Evolutionary conservation across 2,113 vertebrate genomes (phyloP), one percentile per base, ranked within the genome.

Genomic region (Oophaga pumilio): DNA sequence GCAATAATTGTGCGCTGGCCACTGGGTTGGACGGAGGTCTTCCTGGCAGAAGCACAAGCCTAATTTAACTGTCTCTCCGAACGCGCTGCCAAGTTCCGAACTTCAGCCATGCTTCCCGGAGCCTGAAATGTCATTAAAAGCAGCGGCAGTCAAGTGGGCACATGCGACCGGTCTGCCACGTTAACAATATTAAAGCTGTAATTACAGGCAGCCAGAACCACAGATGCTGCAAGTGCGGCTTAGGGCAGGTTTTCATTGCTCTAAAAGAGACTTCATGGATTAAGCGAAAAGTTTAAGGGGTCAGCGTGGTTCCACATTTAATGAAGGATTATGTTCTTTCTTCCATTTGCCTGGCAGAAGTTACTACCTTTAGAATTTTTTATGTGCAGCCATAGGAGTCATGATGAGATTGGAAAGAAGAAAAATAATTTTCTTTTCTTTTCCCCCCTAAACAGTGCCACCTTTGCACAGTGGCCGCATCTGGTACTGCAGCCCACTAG

Each of bases 151-250:
- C 86, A 53, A 92, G 93, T 92, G 89, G 90, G 92, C 88, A 87
- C 86, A 91, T 91, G 89, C 92, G 90, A 90, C 92, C 89, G 91
- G 87, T 93, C 93, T 91, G 91, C 91, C 91, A 85, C 89, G 93
- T 93, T 93, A 92, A 91, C 90, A 90, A 90, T 93, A 91, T 93
- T 93, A 92, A 91, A 91, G 90, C 91, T 90, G 91, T 93, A 94
- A 95, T 94, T 93, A 94, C 90, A 93, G 89, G 53, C 91, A 93
- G 92, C 93, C 93, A 95, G 93, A 95, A 95, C 93, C 91, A 1
- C 91, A 93, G 90, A 89, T 89, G 88, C 89, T 90, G 92, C 91
- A 91, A 43, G 91, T 91, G 90, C 89, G 90, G 87, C 90, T 92
- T 92, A 91, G 90, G 33, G 89, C 82, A 74, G 91, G 73, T 90